Evolutionary conservation across 2,797 vertebrate species (phyloP).

Genomic region (Passerculus sandwichensis): DNA sequence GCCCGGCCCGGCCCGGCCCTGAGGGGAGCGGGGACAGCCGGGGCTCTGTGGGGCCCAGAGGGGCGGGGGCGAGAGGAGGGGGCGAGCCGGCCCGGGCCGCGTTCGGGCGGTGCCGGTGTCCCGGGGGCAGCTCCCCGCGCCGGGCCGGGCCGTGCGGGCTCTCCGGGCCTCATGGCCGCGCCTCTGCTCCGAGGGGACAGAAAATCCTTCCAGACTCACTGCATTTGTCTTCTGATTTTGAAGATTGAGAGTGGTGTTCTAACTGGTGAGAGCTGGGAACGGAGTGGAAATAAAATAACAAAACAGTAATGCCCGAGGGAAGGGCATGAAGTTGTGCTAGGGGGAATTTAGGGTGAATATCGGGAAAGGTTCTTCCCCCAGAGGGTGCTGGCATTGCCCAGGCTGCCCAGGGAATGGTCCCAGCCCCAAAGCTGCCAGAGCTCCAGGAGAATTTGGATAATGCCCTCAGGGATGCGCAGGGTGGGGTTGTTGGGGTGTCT

Average conservation of each 20-base stretch:
- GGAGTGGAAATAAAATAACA: not conserved
- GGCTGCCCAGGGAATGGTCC: not conserved
- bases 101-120: not conserved
- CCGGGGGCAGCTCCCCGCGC: not conserved
- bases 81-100: not conserved
- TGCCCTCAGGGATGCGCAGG: accelerated
- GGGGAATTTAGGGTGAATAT: not conserved
- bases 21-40: not conserved
- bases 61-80: not conserved
- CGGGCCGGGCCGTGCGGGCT: not conserved
- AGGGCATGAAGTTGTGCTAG: not conserved
- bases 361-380: not conserved
- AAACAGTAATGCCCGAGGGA: not conserved
- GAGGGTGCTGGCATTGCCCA: not conserved
- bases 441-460: accelerated
- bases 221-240: not conserved
- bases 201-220: not conserved
- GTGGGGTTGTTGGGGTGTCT: not conserved
- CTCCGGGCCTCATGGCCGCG: not conserved
- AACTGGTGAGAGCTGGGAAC: not conserved
- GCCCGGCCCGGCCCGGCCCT: too few species aligned
- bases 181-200: accelerated
- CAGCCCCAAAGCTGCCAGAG: accelerated
- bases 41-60: too few species aligned
- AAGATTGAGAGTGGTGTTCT: accelerated